Evolutionary conservation across 2,113 vertebrate genomes (phyloP).

Genomic region (Menidia beryllina): DNA sequence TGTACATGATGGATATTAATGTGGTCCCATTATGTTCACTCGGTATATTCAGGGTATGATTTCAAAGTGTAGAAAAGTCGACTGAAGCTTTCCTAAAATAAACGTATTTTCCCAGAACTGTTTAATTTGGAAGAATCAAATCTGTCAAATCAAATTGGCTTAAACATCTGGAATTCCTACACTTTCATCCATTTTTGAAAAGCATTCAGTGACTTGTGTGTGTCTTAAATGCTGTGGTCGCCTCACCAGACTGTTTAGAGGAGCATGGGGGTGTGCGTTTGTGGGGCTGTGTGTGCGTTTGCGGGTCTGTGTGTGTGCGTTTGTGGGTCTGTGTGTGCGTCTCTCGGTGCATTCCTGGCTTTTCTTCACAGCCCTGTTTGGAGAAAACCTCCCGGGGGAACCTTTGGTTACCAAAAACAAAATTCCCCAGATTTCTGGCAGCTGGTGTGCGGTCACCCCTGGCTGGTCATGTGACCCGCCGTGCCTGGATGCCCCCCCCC

Average conservation of each 20-base stretch:
- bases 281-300: conserved; percentile 32
- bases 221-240: conserved; percentile 50
- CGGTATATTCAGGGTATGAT: no score
- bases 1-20: no score
- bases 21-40: no score
- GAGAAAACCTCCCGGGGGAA: conserved; percentile 69
- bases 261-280: conserved; percentile 31
- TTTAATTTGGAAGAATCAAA: no score
- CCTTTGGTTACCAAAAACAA: conserved; percentile 66
- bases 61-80: no score
- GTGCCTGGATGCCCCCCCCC: conserved; percentile 43
- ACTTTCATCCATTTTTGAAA: no score
- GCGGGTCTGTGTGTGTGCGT: conserved; percentile 20
- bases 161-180: no score
- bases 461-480: conserved; percentile 66
- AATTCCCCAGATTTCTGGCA: conserved; percentile 78
- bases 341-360: conserved; percentile 46
- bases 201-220: no score
- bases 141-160: no score
- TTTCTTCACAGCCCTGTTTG: conserved; percentile 54
- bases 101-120: no score
- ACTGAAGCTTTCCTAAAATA: no score
- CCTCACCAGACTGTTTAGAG: conserved; percentile 60
- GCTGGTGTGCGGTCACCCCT: conserved; percentile 62
- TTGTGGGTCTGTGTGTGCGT: conserved; percentile 36